These are phyloP conservation scores for Chelonia mydas DNA, from an alignment of 2,797 vertebrate genomes.

Conservation along the genomic window DNA sequence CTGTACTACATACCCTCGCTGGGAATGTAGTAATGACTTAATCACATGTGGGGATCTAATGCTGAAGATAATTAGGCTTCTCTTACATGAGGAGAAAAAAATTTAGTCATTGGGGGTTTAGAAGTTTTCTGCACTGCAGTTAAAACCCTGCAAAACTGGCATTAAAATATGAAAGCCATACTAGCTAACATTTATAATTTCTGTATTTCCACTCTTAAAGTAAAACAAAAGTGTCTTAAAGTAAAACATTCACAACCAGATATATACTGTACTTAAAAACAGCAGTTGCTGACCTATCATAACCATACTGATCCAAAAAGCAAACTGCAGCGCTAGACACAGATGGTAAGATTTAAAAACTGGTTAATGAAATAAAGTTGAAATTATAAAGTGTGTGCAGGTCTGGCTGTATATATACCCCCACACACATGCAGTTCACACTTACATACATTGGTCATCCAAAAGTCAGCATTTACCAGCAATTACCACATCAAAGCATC, in stretches of 20 bases:
- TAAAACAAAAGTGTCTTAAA: background rate
- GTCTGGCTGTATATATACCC: background rate
- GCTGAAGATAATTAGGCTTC: slow-evolving; percentile 25
- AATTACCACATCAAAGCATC: background rate
- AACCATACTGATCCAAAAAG: background rate
- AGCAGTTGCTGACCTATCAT: background rate
- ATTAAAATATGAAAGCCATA: background rate
- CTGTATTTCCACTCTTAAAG: background rate
- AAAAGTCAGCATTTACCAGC: background rate
- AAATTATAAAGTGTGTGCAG: background rate
- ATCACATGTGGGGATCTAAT: slow-evolving; percentile 6
- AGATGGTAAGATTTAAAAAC: background rate
- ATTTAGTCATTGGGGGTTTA: background rate
- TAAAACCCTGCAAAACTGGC: slow-evolving; percentile 1
- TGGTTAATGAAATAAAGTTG: background rate
- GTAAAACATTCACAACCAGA: background rate
- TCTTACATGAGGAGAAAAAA: slow-evolving; percentile 16
- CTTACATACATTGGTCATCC: background rate
- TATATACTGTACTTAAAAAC: background rate
- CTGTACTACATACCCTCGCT: slow-evolving; percentile 49
- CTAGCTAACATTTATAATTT: background rate
- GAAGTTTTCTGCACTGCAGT: slow-evolving; percentile 27
- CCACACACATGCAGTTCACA: background rate
- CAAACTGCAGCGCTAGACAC: background rate
- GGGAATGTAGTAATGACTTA: slow-evolving; percentile 62